Conservation (phyloP, 2,888 invertebrate genomes). For the Rhingia campestris region DNA sequence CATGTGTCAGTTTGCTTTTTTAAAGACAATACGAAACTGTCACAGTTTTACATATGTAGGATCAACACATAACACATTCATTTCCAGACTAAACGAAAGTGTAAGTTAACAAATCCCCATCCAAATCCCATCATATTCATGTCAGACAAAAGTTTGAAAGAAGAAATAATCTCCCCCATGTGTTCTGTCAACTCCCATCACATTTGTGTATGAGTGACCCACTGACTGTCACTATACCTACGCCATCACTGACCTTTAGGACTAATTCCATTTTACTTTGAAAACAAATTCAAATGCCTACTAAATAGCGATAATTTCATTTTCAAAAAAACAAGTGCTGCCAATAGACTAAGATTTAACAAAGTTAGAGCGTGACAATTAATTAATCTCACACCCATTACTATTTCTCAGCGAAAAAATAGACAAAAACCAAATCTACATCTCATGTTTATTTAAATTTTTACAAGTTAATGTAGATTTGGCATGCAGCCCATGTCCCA, state of each 20-base stretch:
- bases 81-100: not conserved
- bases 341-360: not conserved
- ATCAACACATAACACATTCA: not conserved
- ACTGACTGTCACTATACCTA: constrained; percentile 30
- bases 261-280: constrained; percentile 9
- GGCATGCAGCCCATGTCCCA: constrained; percentile 35
- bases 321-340: not conserved
- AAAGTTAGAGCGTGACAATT: constrained; percentile 22
- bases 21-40: too few relatives aligned
- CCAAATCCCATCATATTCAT: constrained; percentile 22
- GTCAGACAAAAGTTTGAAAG: not conserved
- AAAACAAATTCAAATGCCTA: not conserved
- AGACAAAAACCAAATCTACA: constrained; percentile 29
- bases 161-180: constrained; percentile 20
- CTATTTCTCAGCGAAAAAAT: not conserved
- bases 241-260: constrained; percentile 30
- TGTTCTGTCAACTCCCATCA: constrained; percentile 32
- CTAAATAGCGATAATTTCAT: not conserved
- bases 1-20: too few relatives aligned
- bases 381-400: constrained; percentile 8
- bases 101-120: not conserved
- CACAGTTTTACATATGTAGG: too few relatives aligned
- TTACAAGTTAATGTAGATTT: constrained; percentile 53
- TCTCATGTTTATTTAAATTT: constrained; percentile 36
- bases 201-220: constrained; percentile 35